Conservation (phyloP, 2,797 vertebrate genomes). For the Leuciscus waleckii region DNA sequence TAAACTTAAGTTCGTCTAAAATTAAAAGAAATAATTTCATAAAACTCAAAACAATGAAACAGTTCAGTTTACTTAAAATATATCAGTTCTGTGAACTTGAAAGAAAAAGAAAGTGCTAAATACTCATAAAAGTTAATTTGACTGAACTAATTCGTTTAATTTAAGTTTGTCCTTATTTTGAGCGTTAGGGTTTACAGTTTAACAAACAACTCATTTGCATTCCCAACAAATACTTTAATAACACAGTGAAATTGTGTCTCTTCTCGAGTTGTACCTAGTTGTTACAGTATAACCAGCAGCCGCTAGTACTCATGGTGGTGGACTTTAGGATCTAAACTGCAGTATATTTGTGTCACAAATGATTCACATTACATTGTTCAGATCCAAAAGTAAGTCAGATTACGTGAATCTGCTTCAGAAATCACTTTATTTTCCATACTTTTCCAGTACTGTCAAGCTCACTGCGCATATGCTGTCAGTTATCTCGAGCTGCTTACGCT, state of each 20-base stretch:
- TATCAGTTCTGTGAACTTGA: no score
- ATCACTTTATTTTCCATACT: background rate
- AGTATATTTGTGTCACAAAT: background rate
- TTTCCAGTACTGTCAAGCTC: background rate
- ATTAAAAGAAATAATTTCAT: no score
- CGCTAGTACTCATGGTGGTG: background rate
- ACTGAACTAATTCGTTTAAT: no score
- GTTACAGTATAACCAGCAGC: background rate
- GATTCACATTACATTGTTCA: background rate
- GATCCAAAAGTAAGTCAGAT: background rate
- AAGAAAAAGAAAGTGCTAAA: no score
- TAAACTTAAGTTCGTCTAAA: no score
- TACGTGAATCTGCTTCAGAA: conserved; percentile 1
- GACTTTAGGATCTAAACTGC: background rate
- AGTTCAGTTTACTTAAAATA: no score
- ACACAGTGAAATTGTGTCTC: background rate
- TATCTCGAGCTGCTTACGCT: background rate
- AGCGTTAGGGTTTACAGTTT: background rate
- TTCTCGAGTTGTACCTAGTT: background rate
- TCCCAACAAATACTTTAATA: background rate
- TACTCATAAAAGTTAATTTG: no score
- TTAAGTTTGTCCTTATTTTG: no score
- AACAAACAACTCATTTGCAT: background rate
- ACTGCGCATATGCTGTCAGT: background rate
- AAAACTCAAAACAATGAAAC: no score